Percentiles rank a stretch among this genome's conserved stretches.
phyloP scores from a whole-genome alignment of 1,140 invertebrate species.

The Cotesia vestalis region DNA sequence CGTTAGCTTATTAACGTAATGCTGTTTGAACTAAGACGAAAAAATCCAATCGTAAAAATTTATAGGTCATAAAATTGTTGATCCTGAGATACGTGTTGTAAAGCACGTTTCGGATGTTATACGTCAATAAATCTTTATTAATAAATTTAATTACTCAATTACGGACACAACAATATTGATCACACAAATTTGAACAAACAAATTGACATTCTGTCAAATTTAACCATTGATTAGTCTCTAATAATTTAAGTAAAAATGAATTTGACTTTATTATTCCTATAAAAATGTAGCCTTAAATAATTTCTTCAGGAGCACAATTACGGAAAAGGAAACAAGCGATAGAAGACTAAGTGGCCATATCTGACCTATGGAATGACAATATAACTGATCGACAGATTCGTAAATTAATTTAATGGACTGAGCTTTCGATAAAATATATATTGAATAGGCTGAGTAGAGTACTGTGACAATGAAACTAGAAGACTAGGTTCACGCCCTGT shows the following conservation, averaged over 20 bases:
- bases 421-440: slow-evolving; percentile 5
- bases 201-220: too few relatives aligned
- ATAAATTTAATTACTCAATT: too few relatives aligned
- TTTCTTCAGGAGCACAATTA: too few relatives aligned
- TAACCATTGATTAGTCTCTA: too few relatives aligned
- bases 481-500: slow-evolving; percentile 7
- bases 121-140: too few relatives aligned
- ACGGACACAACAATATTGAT: not conserved
- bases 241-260: too few relatives aligned
- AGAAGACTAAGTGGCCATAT: not conserved
- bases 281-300: too few relatives aligned
- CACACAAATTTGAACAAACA: too few relatives aligned
- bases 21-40: not conserved
- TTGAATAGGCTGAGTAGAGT: slow-evolving; percentile 15
- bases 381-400: slow-evolving; percentile 3
- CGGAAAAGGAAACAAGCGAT: too few relatives aligned
- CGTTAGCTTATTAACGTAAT: not conserved
- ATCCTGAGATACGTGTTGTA: not conserved
- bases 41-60: slow-evolving; percentile 12
- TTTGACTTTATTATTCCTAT: not conserved
- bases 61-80: slow-evolving; percentile 1
- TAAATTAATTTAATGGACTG: slow-evolving; percentile 9
- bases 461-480: not conserved
- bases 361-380: slow-evolving; percentile 12
- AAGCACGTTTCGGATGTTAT: not conserved